Conservation (phyloP, 2,888 invertebrate species). For the Platycnemis pennipes region DNA sequence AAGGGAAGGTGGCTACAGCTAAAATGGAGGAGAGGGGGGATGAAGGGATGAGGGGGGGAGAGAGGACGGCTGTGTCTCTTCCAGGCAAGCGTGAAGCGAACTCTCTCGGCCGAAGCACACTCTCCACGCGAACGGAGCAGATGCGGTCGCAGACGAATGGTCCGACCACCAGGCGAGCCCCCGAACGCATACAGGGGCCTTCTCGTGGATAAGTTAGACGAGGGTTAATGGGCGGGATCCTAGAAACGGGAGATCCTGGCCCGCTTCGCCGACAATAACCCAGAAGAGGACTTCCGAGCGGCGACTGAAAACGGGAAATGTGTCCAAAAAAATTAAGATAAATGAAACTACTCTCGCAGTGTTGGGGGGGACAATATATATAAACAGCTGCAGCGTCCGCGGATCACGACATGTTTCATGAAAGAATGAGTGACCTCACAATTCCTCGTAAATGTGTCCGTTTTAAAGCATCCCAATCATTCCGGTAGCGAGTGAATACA, state of each 20-base stretch:
- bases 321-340: not conserved
- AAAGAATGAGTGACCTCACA: not conserved
- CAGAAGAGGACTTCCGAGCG: not conserved
- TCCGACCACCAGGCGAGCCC: not conserved
- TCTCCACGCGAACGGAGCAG: not conserved
- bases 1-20: not conserved
- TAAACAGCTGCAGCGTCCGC: not conserved
- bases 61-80: not conserved
- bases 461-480: no score
- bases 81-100: not conserved
- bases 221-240: not conserved
- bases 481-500: no score
- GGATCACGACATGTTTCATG: not conserved
- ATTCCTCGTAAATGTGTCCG: no score
- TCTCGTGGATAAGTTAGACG: not conserved
- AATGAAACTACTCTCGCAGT: not conserved
- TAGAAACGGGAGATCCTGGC: not conserved
- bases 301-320: not conserved
- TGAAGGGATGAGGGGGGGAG: not conserved
- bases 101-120: not conserved
- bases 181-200: not conserved
- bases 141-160: constrained; percentile 22
- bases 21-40: not conserved
- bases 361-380: not conserved
- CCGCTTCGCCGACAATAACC: no score